These are phyloP conservation scores for Hipparchia sbordonii DNA, from an alignment of 2,888 invertebrate genomes.

Conservation along the genomic window DNA sequence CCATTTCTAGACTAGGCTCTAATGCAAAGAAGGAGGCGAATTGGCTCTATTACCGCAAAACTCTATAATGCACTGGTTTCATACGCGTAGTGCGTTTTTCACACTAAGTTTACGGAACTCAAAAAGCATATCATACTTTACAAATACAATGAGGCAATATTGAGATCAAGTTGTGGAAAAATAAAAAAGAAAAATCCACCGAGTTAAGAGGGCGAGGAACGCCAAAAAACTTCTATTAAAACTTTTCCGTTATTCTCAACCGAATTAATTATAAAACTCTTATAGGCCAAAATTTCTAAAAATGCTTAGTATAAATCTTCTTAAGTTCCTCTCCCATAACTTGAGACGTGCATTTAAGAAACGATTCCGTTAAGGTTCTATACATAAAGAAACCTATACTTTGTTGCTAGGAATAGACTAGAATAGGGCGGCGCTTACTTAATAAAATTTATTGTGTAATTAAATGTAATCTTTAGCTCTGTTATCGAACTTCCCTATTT, in stretches of 20 bases:
- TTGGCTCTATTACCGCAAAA: background rate
- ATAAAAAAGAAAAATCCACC: no score
- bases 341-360: constrained; percentile 34
- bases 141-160: no score
- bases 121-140: no score
- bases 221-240: no score
- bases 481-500: constrained; percentile 19
- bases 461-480: constrained; percentile 35
- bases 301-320: background rate
- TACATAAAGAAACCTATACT: constrained; percentile 42
- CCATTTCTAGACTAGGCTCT: constrained; percentile 54
- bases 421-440: constrained; percentile 42
- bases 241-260: no score
- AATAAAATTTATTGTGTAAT: constrained; percentile 41
- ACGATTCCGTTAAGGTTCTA: constrained; percentile 37
- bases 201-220: no score
- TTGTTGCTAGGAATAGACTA: constrained; percentile 39
- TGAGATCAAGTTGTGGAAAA: no score
- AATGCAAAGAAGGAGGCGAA: constrained; percentile 44
- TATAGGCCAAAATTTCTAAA: no score
- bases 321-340: constrained; percentile 16
- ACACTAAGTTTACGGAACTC: no score
- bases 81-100: background rate
- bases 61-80: background rate
- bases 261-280: no score